Percentiles rank a stretch among this genome's conserved stretches.
phyloP scores from a whole-genome alignment of 2,888 invertebrate species.

The Tortrix viridana region DNA sequence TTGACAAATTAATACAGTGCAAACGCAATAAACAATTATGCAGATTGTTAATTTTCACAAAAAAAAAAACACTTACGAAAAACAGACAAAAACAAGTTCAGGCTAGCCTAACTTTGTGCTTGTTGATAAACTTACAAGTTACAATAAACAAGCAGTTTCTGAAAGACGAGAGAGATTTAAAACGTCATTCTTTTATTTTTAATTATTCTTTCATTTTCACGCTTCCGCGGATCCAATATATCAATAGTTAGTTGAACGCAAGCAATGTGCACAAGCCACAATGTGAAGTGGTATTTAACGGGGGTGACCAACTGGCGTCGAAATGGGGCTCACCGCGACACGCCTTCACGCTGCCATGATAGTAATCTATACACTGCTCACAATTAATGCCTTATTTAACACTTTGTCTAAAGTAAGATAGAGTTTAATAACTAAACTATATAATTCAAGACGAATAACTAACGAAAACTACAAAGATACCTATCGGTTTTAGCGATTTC shows the following conservation, averaged over 20 bases:
- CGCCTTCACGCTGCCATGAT: slow-evolving; percentile 78
- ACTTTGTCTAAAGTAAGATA: slow-evolving; percentile 58
- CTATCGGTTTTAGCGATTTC: too few relatives aligned
- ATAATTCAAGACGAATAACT: slow-evolving; percentile 40
- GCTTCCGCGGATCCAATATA: slow-evolving; percentile 50
- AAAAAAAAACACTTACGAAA: too few relatives aligned
- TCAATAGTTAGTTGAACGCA: slow-evolving; percentile 68
- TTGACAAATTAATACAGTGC: neutral
- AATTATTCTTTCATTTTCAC: slow-evolving; percentile 24
- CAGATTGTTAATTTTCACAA: neutral
- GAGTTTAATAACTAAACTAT: slow-evolving; percentile 43
- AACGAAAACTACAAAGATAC: too few relatives aligned
- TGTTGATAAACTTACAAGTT: neutral
- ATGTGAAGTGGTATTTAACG: slow-evolving; percentile 81
- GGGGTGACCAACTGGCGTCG: slow-evolving; percentile 84
- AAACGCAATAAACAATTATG: neutral
- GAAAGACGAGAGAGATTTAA: neutral
- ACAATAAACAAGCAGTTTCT: too few relatives aligned
- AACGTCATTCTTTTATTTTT: slow-evolving; percentile 10
- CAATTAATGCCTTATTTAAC: slow-evolving; percentile 78
- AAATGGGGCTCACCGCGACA: slow-evolving; percentile 74
- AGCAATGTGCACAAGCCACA: slow-evolving; percentile 80
- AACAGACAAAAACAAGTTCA: neutral
- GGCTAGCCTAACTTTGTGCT: neutral
- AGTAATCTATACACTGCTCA: slow-evolving; percentile 77